phyloP scores from a whole-genome alignment of 2,888 invertebrate species.

The Apodemia zela region DNA sequence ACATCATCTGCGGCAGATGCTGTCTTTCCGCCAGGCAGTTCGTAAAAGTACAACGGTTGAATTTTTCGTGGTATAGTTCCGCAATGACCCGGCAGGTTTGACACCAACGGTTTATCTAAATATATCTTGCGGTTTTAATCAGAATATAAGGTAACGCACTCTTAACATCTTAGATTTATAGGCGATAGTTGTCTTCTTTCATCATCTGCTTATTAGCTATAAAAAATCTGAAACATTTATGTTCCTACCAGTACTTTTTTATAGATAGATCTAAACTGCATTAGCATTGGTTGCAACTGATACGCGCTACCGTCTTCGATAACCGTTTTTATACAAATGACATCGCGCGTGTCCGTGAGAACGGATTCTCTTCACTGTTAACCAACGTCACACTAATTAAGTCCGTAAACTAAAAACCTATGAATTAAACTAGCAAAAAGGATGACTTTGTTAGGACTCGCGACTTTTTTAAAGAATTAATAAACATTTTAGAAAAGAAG shows the following conservation, averaged over 20 bases:
- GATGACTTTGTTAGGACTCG: background rate
- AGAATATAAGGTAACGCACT: no score
- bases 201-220: no score
- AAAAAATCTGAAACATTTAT: background rate
- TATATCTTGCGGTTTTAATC: no score
- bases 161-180: no score
- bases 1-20: no score
- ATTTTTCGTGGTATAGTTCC: no score
- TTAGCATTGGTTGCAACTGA: conserved; percentile 39
- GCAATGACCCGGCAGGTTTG: no score
- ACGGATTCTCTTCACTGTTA: background rate
- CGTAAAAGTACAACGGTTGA: no score
- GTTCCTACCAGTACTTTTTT: conserved; percentile 42
- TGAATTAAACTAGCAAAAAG: background rate
- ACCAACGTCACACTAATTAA: background rate
- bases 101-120: no score
- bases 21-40: no score
- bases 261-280: conserved; percentile 35
- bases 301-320: background rate
- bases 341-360: conserved; percentile 1
- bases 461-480: background rate
- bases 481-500: background rate
- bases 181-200: no score
- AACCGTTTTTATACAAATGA: conserved; percentile 5
- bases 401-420: background rate